Base-by-base conservation (phyloP, 2,113 vertebrate genomes). In the Melanerpes aurifrons region DNA sequence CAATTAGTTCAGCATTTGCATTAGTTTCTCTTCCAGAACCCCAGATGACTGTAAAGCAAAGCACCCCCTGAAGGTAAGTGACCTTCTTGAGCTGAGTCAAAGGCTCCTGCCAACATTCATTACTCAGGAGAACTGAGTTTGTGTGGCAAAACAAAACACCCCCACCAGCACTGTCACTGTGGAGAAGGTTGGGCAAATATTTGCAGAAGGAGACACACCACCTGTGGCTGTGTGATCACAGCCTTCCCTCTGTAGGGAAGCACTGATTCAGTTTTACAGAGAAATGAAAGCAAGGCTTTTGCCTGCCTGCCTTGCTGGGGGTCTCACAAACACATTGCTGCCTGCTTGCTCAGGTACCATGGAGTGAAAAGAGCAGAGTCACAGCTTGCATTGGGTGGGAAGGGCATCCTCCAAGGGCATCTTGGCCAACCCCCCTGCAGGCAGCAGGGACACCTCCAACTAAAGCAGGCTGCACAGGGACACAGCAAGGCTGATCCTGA, bases 31-130 rank as follows among this genome's bases (percentile, higher is more conserved):
- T 6, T 37, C 35, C 67, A 37, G 79, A 50, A 61, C 17, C 20
- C 16, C 22, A 0, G 0, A 6, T 2, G 13, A 20, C 0, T n/a
- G 7, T 7, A 59, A 85, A 35, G 10, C 16, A 5, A 47, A 40
- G 35, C 10, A 20, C 29, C 35, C 48, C 1, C 62, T 21, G 7
- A 71, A 62, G 1, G 28, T 5, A 29, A 3, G 9, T 7, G 28
- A 15, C 31, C 50, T n/a, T 7, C 56, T 43, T 8, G 2, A 58
- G 53, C 35, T 53, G 37, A 62, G 53, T 31, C 66, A 37, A 35
- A 78, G 53, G 15, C 19, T 35, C 21, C 62, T 10, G 25, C 3
- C 21, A 89, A n/a, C 16, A 24, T 48, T 2, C 2, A 15, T 0
- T 35, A 35, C 35, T 35, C 43, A 25, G 13, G 15, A 64, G 29